phyloP scores from a whole-genome alignment of 2,797 vertebrate genomes.

The Sebastolobus altivelis region DNA sequence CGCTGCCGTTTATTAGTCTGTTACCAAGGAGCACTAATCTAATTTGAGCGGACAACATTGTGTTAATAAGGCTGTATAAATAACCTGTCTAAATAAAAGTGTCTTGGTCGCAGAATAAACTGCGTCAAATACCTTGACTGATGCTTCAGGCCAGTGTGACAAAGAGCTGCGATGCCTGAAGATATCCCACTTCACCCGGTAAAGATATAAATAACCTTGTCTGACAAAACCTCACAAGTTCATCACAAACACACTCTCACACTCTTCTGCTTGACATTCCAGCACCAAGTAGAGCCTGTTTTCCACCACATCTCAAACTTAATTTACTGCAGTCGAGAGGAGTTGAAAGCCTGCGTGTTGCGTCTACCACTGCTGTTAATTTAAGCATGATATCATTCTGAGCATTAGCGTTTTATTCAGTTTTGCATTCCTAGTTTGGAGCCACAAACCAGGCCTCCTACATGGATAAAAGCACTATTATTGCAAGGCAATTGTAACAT shows the following conservation, averaged over 20 bases:
- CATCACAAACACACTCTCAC: conserved; percentile 3
- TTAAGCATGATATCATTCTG: conserved; percentile 52
- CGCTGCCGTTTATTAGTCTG: not conserved
- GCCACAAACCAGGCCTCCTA: conserved; percentile 51
- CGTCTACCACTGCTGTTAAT: conserved; percentile 47
- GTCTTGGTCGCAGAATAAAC: not conserved
- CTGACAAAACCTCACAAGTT: conserved; percentile 7
- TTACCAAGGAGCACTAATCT: not conserved
- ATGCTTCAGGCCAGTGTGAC: not conserved
- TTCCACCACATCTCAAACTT: conserved; percentile 39
- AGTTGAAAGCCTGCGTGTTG: conserved; percentile 28
- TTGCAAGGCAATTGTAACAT: conserved; percentile 45
- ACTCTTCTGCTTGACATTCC: conserved; percentile 18
- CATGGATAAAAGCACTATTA: conserved; percentile 52
- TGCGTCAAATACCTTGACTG: not conserved
- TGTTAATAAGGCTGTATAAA: not conserved
- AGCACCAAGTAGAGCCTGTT: not conserved
- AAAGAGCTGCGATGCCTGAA: not conserved
- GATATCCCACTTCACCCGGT: not conserved
- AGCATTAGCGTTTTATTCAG: conserved; percentile 39
- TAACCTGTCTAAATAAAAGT: not conserved
- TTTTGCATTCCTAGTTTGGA: conserved; percentile 38
- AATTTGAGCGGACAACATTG: not conserved
- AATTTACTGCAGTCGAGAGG: conserved; percentile 19
- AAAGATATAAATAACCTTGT: not conserved